Percentiles rank a stretch among this genome's conserved stretches.
These are phyloP conservation scores for Callimorpha dominula DNA, from an alignment of 2,888 invertebrate species.

Conservation along the genomic window DNA sequence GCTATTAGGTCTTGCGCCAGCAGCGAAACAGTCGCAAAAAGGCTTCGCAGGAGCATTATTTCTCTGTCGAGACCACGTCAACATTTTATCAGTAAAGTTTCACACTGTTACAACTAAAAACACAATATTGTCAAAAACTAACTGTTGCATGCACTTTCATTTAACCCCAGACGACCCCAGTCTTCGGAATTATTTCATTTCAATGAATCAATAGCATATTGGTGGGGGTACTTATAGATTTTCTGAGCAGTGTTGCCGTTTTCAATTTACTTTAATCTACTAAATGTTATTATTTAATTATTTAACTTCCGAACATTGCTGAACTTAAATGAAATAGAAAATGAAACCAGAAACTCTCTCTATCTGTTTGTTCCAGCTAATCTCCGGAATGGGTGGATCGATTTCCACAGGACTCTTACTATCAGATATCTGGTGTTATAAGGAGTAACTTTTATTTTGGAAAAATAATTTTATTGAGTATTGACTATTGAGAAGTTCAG, in stretches of 20 bases:
- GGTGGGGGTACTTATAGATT: neutral
- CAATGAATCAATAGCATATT: neutral
- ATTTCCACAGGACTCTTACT: no score
- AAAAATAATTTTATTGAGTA: no score
- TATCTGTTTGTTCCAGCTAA: no score
- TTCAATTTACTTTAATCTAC: neutral
- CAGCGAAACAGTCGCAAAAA: conserved; percentile 74
- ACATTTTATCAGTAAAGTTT: conserved; percentile 27
- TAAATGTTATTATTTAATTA: neutral
- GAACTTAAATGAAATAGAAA: no score
- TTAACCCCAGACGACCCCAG: no score
- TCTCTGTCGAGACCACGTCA: conserved; percentile 28
- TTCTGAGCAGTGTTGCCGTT: neutral
- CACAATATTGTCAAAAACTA: conserved; percentile 4
- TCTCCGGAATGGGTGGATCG: no score
- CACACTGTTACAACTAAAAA: conserved; percentile 10
- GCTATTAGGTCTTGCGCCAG: conserved; percentile 54
- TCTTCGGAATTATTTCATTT: neutral
- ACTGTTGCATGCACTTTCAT: neutral
- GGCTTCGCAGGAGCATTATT: conserved; percentile 59
- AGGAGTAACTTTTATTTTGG: no score
- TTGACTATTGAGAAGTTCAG: no score
- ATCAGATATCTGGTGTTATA: no score
- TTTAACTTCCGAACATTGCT: neutral
- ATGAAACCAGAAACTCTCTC: no score